Conservation (phyloP, 2,113 vertebrate genomes). For the Hyaena hyaena region DNA sequence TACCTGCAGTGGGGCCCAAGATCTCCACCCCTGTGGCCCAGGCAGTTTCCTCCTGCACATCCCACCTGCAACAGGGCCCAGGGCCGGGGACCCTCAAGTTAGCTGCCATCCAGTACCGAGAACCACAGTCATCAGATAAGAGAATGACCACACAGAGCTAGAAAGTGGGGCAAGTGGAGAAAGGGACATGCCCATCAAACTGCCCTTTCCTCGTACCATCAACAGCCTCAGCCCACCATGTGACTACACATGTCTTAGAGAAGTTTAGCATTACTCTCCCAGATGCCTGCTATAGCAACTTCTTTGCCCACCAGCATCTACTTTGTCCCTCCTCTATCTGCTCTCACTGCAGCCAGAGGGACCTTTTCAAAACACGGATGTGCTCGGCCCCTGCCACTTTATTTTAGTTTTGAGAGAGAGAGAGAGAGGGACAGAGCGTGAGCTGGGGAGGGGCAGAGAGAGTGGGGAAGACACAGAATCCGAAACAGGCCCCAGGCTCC, state of each 20-base stretch:
- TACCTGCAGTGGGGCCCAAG: not conserved
- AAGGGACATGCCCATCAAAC: rapidly evolving
- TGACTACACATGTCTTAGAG: rapidly evolving
- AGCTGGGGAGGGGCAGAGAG: no score
- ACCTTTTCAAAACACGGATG: not conserved
- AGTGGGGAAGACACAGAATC: no score
- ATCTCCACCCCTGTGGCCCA: no score
- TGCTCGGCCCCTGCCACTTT: not conserved
- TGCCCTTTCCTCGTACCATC: rapidly evolving
- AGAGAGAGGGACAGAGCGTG: no score
- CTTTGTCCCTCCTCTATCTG: not conserved
- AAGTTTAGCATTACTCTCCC: no score
- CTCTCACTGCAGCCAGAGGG: not conserved
- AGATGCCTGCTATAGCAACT: not conserved
- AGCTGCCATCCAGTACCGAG: not conserved
- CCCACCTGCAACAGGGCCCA: not conserved
- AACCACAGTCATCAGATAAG: not conserved
- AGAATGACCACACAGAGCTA: not conserved
- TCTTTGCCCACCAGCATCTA: not conserved
- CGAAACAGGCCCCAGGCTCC: no score
- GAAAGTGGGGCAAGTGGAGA: not conserved
- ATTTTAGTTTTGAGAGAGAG: no score
- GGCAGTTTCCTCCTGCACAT: not conserved
- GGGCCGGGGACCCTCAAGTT: not conserved
- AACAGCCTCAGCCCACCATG: rapidly evolving